Conservation (phyloP, 2,113 vertebrate genomes). For the Forbesichthys papilliferus region DNA sequence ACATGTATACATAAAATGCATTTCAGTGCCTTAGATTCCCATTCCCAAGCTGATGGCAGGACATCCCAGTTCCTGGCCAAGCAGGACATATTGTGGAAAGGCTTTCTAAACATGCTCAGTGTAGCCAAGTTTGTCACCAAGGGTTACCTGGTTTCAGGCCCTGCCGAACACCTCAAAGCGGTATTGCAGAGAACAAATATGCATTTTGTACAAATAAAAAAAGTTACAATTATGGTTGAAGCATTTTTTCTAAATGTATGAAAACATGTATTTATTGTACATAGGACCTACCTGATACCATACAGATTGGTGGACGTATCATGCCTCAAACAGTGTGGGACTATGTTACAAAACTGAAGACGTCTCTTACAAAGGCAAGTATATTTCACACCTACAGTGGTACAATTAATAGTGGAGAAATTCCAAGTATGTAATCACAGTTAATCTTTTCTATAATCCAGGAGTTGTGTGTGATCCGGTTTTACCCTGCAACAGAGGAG, state of each 20-base stretch:
- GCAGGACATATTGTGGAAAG: conserved; percentile 91
- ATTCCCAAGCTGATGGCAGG: conserved; percentile 79
- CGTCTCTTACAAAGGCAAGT: conserved; percentile 91
- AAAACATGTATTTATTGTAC: conserved; percentile 38
- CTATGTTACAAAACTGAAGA: conserved; percentile 93
- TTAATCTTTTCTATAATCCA: conserved; percentile 59
- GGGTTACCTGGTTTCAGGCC: conserved; percentile 91
- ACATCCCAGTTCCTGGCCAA: conserved; percentile 87
- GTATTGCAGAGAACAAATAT: conserved; percentile 65
- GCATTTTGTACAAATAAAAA: not conserved
- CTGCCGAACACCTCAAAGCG: conserved; percentile 88
- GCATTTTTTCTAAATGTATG: not conserved
- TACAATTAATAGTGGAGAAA: not conserved
- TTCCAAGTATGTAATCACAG: not conserved
- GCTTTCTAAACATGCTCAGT: conserved; percentile 95
- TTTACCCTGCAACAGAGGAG: conserved; percentile 94
- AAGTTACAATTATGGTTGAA: not conserved
- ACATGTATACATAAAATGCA: not conserved
- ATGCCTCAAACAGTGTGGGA: conserved; percentile 96
- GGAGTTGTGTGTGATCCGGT: conserved; percentile 95
- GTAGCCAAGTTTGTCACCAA: conserved; percentile 98
- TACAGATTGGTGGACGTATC: conserved; percentile 94
- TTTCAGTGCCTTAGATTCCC: conserved; percentile 67
- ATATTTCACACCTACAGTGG: not conserved
- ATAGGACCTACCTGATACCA: conserved; percentile 95